Conservation (phyloP, 2,888 invertebrate genomes). For the Drosophila bunnanda region DNA sequence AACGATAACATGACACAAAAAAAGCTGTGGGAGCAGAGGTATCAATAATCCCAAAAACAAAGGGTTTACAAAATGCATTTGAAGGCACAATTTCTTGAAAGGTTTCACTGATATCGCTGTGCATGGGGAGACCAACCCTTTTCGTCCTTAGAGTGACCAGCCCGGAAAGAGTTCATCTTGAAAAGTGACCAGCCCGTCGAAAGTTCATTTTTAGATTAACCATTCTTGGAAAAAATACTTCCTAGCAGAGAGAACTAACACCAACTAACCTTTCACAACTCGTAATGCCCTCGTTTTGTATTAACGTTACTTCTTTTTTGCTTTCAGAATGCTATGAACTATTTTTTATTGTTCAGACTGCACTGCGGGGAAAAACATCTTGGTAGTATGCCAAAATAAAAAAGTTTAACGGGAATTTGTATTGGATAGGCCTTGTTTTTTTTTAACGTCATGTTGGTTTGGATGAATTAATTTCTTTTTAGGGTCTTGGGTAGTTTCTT, state of each 20-base stretch:
- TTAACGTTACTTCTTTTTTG: neutral
- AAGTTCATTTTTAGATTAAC: neutral
- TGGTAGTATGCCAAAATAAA: neutral
- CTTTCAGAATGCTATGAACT: neutral
- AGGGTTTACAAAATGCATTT: neutral
- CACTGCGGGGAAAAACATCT: neutral
- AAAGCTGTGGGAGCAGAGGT: conserved; percentile 4
- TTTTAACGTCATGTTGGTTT: neutral
- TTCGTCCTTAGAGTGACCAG: neutral
- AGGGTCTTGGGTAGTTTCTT: neutral
- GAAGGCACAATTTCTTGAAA: conserved; percentile 1
- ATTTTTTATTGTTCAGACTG: neutral
- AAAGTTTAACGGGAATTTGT: neutral
- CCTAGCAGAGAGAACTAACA: neutral
- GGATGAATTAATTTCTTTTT: neutral
- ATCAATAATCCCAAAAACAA: neutral
- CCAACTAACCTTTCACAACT: neutral
- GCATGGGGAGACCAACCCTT: conserved; percentile 3
- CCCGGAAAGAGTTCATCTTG: neutral
- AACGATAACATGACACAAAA: neutral
- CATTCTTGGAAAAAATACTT: neutral
- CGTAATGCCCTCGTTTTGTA: neutral
- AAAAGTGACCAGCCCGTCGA: neutral
- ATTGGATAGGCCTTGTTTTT: neutral
- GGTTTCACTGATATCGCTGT: conserved; percentile 1